Conservation (phyloP, 2,113 vertebrate species). For the Pyxicephalus adspersus region DNA sequence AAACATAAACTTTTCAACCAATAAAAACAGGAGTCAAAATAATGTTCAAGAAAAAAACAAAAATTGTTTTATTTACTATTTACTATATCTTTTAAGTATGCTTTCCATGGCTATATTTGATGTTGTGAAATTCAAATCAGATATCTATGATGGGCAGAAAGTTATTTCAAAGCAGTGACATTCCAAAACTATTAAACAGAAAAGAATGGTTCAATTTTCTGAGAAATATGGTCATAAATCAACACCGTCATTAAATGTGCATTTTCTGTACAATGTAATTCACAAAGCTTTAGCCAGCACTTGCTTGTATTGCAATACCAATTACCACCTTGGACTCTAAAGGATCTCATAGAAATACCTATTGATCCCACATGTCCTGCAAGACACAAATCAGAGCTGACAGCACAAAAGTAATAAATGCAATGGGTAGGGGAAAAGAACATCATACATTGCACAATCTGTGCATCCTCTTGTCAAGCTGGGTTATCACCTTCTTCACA, state of each 20-base stretch:
- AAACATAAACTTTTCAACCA: no score
- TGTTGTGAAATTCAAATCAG: background rate
- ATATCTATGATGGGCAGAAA: conserved; percentile 23
- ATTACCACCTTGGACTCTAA: conserved; percentile 33
- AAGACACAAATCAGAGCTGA: conserved; percentile 44
- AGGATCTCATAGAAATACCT: conserved; percentile 43
- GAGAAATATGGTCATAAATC: conserved; percentile 38
- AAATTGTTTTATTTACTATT: background rate
- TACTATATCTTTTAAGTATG: background rate
- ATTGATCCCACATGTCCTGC: conserved; percentile 45
- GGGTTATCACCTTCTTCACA: conserved; percentile 44
- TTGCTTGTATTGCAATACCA: conserved; percentile 47
- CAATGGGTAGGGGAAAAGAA: conserved; percentile 40
- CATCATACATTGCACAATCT: conserved; percentile 42
- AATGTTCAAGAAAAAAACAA: no score
- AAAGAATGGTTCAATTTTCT: conserved; percentile 37
- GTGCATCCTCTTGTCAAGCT: conserved; percentile 43
- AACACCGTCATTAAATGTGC: conserved; percentile 38
- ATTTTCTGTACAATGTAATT: conserved; percentile 47
- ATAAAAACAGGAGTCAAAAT: no score
- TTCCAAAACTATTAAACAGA: conserved; percentile 34
- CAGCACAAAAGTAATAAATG: conserved; percentile 48
- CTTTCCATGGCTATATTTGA: background rate
- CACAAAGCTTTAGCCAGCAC: conserved; percentile 38
- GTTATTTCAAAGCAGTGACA: conserved; percentile 37